These are phyloP conservation scores for Cheilosia variabilis DNA, from an alignment of 2,888 invertebrate genomes.

Conservation along the genomic window DNA sequence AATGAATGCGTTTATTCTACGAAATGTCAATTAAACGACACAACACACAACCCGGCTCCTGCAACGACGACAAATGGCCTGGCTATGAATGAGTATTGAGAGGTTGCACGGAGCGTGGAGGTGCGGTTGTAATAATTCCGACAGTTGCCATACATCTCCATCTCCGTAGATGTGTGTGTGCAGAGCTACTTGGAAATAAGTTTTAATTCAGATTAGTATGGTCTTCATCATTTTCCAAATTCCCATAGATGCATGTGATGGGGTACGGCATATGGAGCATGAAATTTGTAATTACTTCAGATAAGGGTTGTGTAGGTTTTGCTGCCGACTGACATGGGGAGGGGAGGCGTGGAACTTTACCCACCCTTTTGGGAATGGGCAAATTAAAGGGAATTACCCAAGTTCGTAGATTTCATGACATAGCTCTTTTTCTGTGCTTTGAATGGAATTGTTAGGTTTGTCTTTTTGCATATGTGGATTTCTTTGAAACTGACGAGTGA, in stretches of 20 bases:
- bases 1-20: conserved; percentile 20
- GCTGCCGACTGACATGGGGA: too few species aligned
- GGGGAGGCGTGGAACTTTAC: background rate
- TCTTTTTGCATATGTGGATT: too few species aligned
- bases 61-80: background rate
- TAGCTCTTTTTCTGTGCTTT: too few species aligned
- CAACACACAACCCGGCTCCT: background rate
- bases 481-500: too few species aligned
- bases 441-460: too few species aligned
- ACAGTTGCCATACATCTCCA: background rate
- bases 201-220: conserved; percentile 19
- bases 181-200: conserved; percentile 4
- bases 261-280: background rate
- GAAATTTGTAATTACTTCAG: conserved; percentile 12
- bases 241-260: background rate
- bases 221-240: conserved; percentile 12
- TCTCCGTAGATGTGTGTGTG: background rate
- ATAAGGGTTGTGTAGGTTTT: background rate
- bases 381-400: too few species aligned
- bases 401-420: too few species aligned
- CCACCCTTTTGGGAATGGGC: background rate
- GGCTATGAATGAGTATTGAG: background rate
- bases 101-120: background rate
- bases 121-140: conserved; percentile 5
- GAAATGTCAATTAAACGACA: conserved; percentile 12